Base-by-base conservation (phyloP, 2,888 invertebrate species). In the Anaspis maculata region DNA sequence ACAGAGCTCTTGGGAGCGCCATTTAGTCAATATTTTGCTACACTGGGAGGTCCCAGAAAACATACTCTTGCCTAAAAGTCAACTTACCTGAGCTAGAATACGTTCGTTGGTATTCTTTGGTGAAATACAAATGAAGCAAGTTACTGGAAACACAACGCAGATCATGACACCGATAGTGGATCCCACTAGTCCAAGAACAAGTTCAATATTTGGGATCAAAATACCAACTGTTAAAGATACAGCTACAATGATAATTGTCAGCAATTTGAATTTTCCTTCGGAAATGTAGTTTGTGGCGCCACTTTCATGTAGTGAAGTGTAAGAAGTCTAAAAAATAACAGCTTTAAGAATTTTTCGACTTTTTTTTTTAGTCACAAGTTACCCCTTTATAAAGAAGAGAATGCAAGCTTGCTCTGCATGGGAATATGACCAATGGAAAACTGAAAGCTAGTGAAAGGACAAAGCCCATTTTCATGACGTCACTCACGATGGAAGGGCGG, bases 401-500 rank as follows among this genome's bases (percentile, higher is more conserved):
- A 68, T 92, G 87, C 13, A 97, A 70, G 58, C 94, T 92, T 7
- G 89, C 89, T 37, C 97, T 71, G 58, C 95, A 95, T 0, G 97
- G 97, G 66, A 96, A 96, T 61, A 97, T 88, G 49, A 94, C 89
- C 44, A 98, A 73, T 1, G 97, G 97, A 68, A 97, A 96, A 57
- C 95, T 95, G 61, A 94, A 88, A 10, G 94, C 94, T 15, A 97
- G 78, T 1, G 95, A 94, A 51, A 95, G 70, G 5, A 96, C 85
- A 69, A 97, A 97, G 14, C 94, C 91, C 43, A 95, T 72, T 72
- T 95, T 95, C 54, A 96, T 89, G 36, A 86, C 73, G 65, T 95
- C 90, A 49, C 86, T 89, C 21, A 83, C 75, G 57, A 83, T 69
- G 2, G 88, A 84, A 1, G 84, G 79, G 15, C 83, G 77, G 51